These are phyloP conservation scores for Cheilosia grossa DNA, from an alignment of 2,888 invertebrate genomes.

Conservation along the genomic window DNA sequence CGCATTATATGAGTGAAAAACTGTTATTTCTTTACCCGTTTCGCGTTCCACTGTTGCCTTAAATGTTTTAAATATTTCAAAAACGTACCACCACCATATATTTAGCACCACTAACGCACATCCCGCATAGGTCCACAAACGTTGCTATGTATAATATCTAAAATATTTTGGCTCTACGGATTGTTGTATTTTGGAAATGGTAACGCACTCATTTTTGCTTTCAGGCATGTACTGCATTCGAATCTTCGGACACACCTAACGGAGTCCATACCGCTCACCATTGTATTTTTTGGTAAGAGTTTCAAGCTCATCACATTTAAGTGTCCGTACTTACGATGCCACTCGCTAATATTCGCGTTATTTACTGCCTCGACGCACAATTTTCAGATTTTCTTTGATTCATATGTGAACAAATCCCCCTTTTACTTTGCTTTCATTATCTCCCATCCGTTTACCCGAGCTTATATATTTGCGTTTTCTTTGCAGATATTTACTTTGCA, in stretches of 20 bases:
- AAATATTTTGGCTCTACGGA: neutral
- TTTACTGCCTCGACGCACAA: neutral
- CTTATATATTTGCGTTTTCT: slow-evolving; percentile 13
- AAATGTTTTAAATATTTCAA: slow-evolving; percentile 59
- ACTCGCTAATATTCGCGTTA: slow-evolving; percentile 11
- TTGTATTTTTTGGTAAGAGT: slow-evolving; percentile 13
- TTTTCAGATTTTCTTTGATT: neutral
- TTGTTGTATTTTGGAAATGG: neutral
- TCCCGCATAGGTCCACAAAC: slow-evolving; percentile 63
- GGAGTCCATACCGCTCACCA: slow-evolving; percentile 15
- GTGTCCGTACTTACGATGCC: slow-evolving; percentile 25
- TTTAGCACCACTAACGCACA: slow-evolving; percentile 54
- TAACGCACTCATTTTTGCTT: slow-evolving; percentile 32
- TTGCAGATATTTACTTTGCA: slow-evolving; percentile 31
- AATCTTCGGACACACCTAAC: slow-evolving; percentile 3
- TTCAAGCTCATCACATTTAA: slow-evolving; percentile 42
- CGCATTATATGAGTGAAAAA: slow-evolving; percentile 7
- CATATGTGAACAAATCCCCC: slow-evolving; percentile 16
- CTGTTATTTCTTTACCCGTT: slow-evolving; percentile 7
- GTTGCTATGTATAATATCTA: slow-evolving; percentile 12
- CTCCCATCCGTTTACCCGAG: neutral
- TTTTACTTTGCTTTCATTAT: slow-evolving; percentile 2
- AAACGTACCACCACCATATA: slow-evolving; percentile 55
- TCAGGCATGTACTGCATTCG: slow-evolving; percentile 18
- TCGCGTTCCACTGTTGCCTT: slow-evolving; percentile 43